Evolutionary conservation across 2,888 invertebrate species (phyloP), one percentile per base, ranked within the genome.

Genomic region (Camponotus fellah): DNA sequence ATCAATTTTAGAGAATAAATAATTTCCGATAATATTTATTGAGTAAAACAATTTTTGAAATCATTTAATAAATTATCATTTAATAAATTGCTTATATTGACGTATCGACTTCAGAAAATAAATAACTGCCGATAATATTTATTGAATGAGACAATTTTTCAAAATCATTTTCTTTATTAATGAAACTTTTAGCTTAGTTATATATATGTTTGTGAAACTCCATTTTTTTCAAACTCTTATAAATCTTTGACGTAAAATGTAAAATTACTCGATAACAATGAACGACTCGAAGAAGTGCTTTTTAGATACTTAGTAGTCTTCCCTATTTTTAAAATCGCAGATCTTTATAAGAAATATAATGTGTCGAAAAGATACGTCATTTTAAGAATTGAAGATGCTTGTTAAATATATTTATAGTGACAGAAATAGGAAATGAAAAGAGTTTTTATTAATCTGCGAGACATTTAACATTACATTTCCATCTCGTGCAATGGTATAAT

Each of bases 381-480:
- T 71, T 79, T 60, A 34, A 79, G 8, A n/a, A 69, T 76, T 49
- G 49, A 71, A 43, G 8, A 58, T 46, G 34, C 43, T 77, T 71
- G 17, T 60, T 72, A 79, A 68, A 75, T 75, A 75, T 26, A 58
- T 12, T 58, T n/a, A 14, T 14, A 34, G 32, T 32, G n/a, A 68
- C 53, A 40, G n/a, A 43, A 34, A 71, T 71, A 71, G 60, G 34
- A 17, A 58, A 58, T 40, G 56, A n/a, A 2, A 14, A 26, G 40
- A 58, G 26, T 60, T 74, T 72, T n/a, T 58, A 43, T 74, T 79
- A 79, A 79, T 32, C 40, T 40, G 53, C 64, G 40, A 53, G 49
- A 8, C 34, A 14, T 60, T 79, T 71, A 79, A 71, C 17, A 46
- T 79, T 71, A 71, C 37, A 10, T 79, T 79, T 79, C 60, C 46